phyloP scores from a whole-genome alignment of 1,140 invertebrate species.

The Helicoverpa armigera region DNA sequence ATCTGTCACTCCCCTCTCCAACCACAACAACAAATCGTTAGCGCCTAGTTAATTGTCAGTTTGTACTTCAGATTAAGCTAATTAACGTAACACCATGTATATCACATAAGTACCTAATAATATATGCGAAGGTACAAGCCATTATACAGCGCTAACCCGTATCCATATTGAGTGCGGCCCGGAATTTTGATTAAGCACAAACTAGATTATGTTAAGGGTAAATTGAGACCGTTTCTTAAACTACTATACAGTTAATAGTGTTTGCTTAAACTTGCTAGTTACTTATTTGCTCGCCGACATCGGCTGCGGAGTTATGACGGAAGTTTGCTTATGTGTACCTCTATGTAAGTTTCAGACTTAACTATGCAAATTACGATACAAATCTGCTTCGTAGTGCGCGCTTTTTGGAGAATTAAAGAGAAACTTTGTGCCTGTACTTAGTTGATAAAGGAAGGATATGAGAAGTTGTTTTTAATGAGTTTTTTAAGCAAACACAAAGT shows the following conservation, averaged over 20 bases:
- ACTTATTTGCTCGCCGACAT: constrained; percentile 70
- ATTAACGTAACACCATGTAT: constrained; percentile 45
- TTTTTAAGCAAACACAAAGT: not conserved
- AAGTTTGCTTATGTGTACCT: constrained; percentile 63
- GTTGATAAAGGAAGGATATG: constrained; percentile 35
- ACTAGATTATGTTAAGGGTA: constrained; percentile 73
- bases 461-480: constrained; percentile 8
- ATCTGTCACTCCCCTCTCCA: constrained; percentile 17
- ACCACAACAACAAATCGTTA: constrained; percentile 45
- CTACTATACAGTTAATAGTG: constrained; percentile 78
- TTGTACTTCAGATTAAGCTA: constrained; percentile 47
- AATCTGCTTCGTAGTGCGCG: constrained; percentile 56
- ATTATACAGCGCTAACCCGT: constrained; percentile 54
- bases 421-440: constrained; percentile 28
- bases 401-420: constrained; percentile 49
- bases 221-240: constrained; percentile 77
- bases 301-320: constrained; percentile 63
- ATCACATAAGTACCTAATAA: constrained; percentile 50
- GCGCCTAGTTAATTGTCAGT: constrained; percentile 46
- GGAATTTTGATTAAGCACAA: constrained; percentile 79
- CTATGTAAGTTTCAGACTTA: constrained; percentile 59
- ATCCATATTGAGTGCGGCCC: constrained; percentile 68
- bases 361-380: constrained; percentile 71
- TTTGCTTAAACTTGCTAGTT: constrained; percentile 73
- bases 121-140: constrained; percentile 58